phyloP scores from a whole-genome alignment of 2,797 vertebrate genomes.

The Botia almorhae region DNA sequence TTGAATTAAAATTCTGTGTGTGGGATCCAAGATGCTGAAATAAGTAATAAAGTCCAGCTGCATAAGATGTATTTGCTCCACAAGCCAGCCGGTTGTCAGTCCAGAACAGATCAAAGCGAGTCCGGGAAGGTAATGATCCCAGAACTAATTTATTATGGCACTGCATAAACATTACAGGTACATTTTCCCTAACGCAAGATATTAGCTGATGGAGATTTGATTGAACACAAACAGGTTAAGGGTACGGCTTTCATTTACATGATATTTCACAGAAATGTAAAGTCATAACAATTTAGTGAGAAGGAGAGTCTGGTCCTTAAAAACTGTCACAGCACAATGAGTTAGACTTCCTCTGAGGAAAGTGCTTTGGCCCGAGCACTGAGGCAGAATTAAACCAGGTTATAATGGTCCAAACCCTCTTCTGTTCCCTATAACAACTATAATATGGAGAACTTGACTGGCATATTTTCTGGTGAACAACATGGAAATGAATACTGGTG shows the following conservation, averaged over 20 bases:
- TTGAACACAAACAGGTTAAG: slow-evolving; percentile 1
- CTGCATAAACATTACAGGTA: background rate
- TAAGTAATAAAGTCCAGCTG: background rate
- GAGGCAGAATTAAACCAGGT: slow-evolving; percentile 5
- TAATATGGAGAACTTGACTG: too few species aligned
- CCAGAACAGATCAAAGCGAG: background rate
- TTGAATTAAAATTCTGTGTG: background rate
- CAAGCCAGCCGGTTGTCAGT: background rate
- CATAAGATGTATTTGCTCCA: background rate
- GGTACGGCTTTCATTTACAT: background rate
- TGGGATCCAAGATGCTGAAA: background rate
- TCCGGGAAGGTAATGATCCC: background rate
- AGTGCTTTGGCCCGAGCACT: slow-evolving; percentile 32
- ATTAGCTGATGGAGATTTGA: slow-evolving; percentile 16
- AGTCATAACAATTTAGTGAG: background rate
- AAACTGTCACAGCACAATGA: slow-evolving; percentile 26
- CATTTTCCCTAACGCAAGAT: background rate
- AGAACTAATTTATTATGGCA: slow-evolving; percentile 18
- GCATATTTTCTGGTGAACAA: too few species aligned
- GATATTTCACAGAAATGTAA: slow-evolving; percentile 25
- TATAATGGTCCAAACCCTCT: slow-evolving; percentile 10
- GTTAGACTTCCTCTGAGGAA: slow-evolving; percentile 29
- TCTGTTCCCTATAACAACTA: background rate
- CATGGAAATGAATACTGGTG: too few species aligned
- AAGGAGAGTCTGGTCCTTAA: background rate